These are phyloP conservation scores for Muscicapa striata DNA, from an alignment of 2,797 vertebrate genomes.

Conservation along the genomic window DNA sequence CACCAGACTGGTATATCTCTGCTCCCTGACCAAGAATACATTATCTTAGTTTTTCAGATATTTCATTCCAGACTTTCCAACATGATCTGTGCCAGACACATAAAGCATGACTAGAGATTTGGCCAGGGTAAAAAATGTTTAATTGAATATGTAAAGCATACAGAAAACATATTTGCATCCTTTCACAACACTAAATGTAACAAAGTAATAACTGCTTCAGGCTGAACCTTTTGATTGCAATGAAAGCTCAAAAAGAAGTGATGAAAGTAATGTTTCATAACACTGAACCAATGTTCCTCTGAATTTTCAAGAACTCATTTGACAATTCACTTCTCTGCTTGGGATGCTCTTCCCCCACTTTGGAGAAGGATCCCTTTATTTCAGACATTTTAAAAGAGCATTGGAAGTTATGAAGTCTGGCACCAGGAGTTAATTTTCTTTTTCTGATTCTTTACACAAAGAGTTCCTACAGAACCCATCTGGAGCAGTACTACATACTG, in stretches of 20 bases:
- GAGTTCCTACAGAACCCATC: background rate
- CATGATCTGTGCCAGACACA: background rate
- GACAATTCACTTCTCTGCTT: background rate
- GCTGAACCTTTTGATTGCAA: background rate
- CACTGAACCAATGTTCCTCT: rapidly evolving
- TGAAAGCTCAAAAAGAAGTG: background rate
- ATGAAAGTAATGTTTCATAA: background rate
- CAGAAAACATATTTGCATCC: conserved; percentile 11
- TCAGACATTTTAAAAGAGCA: background rate
- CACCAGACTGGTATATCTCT: background rate
- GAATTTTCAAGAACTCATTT: conserved; percentile 2
- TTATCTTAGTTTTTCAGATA: background rate
- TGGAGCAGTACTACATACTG: background rate
- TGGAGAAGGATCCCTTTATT: background rate
- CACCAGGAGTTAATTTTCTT: background rate
- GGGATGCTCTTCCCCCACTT: background rate
- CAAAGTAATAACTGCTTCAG: background rate
- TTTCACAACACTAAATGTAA: conserved; percentile 13
- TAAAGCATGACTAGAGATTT: background rate
- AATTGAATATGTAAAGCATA: background rate
- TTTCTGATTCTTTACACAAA: background rate
- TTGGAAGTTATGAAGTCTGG: background rate
- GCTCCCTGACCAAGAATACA: background rate
- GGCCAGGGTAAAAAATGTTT: background rate
- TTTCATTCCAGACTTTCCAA: background rate